Percentiles rank a stretch among this genome's conserved stretches.
phyloP scores from a whole-genome alignment of 2,888 invertebrate species.

The Trileptium ribeirensis region DNA sequence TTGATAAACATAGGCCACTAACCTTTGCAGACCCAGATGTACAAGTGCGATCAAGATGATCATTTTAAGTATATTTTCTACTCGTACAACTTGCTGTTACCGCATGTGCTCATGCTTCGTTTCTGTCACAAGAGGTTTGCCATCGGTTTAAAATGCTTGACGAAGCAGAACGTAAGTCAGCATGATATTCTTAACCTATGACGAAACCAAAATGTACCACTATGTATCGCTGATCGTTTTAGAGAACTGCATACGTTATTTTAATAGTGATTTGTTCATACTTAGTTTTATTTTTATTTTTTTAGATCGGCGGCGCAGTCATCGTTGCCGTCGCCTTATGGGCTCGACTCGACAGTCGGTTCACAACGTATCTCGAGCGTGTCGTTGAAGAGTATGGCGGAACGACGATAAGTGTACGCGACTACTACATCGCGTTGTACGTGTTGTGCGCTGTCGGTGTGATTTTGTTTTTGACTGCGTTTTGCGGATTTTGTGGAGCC shows the following conservation, averaged over 20 bases:
- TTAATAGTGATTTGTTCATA: not conserved
- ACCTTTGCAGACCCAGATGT: no score
- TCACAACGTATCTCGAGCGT: slow-evolving; percentile 18
- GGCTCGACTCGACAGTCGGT: slow-evolving; percentile 38
- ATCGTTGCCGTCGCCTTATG: slow-evolving; percentile 38
- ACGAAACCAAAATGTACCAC: not conserved
- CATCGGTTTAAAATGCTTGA: not conserved
- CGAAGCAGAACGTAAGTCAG: not conserved
- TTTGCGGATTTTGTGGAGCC: slow-evolving; percentile 43
- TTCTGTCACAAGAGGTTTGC: no score
- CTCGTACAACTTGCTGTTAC: no score
- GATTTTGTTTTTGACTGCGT: slow-evolving; percentile 40
- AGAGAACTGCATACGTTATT: not conserved
- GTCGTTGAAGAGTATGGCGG: not conserved
- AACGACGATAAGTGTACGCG: not conserved
- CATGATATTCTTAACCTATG: not conserved
- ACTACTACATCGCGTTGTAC: slow-evolving; percentile 36
- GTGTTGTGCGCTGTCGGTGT: slow-evolving; percentile 36
- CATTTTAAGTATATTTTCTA: no score
- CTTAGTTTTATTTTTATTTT: not conserved
- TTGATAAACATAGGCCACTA: no score
- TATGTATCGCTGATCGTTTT: not conserved
- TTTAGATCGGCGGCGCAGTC: slow-evolving; percentile 37
- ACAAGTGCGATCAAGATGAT: no score
- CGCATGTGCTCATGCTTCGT: no score